These are phyloP conservation scores for Pempheris klunzingeri DNA, from an alignment of 2,797 vertebrate genomes.

Conservation along the genomic window DNA sequence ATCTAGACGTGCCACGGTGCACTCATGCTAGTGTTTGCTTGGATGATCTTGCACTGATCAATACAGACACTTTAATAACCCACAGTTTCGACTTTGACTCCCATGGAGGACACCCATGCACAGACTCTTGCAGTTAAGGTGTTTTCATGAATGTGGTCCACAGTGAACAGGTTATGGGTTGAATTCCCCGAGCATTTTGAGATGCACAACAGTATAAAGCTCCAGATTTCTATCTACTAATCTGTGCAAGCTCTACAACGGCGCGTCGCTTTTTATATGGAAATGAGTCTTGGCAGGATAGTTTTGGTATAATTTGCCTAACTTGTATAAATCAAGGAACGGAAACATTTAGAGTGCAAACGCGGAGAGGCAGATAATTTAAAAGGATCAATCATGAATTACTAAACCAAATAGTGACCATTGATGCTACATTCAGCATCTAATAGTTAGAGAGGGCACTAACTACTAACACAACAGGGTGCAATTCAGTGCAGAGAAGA, in stretches of 20 bases:
- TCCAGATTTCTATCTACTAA: slow-evolving; percentile 9
- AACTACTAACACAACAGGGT: background rate
- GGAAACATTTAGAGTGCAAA: background rate
- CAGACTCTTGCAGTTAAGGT: background rate
- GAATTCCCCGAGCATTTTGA: background rate
- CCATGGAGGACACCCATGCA: background rate
- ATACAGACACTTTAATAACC: background rate
- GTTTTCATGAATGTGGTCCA: background rate
- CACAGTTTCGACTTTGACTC: background rate
- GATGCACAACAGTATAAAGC: background rate
- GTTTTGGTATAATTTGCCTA: background rate
- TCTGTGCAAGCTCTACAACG: background rate
- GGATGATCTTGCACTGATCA: slow-evolving; percentile 7
- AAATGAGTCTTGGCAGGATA: background rate
- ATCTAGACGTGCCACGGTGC: slow-evolving; percentile 15
- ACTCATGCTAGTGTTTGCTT: background rate
- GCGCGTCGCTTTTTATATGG: background rate
- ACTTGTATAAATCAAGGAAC: slow-evolving; percentile 2
- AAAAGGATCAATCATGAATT: slow-evolving; percentile 30
- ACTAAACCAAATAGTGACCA: background rate
- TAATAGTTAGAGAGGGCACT: background rate
- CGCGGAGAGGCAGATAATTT: background rate
- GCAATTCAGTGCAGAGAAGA: background rate
- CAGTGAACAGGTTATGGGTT: background rate
- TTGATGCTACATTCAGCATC: background rate